phyloP scores from a whole-genome alignment of 2,888 invertebrate species.

The Drosophila heteroneura region DNA sequence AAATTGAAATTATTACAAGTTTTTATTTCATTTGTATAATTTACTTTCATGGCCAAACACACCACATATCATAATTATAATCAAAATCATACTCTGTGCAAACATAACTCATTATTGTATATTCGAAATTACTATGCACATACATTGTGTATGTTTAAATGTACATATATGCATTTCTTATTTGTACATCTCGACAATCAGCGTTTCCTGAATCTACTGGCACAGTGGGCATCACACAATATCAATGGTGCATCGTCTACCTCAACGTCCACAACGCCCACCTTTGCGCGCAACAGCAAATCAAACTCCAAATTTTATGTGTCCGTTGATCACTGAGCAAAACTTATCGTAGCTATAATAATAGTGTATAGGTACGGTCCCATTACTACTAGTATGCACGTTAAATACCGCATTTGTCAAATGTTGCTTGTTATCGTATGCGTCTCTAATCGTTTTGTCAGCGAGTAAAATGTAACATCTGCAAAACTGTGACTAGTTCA shows the following conservation, averaged over 20 bases:
- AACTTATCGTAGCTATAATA: conserved; percentile 7
- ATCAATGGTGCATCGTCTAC: conserved; percentile 77
- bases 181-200: conserved; percentile 41
- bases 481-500: conserved; percentile 19
- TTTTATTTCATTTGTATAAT: conserved; percentile 76
- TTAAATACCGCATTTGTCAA: conserved; percentile 23
- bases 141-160: conserved; percentile 9
- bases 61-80: conserved; percentile 5
- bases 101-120: not conserved
- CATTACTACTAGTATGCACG: conserved; percentile 20
- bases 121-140: conserved; percentile 7
- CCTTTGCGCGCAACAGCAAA: conserved; percentile 82
- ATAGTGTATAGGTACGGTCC: conserved; percentile 40
- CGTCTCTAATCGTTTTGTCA: conserved; percentile 16
- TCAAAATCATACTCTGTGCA: not conserved
- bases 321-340: conserved; percentile 82
- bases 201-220: conserved; percentile 83
- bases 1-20: conserved; percentile 38
- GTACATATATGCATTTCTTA: conserved; percentile 15
- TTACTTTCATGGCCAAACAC: conserved; percentile 82
- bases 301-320: conserved; percentile 85
- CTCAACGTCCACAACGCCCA: conserved; percentile 63
- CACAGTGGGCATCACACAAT: conserved; percentile 83
- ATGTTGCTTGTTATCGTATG: conserved; percentile 25
- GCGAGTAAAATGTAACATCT: conserved; percentile 3